Evolutionary conservation across 1,140 invertebrate genomes (phyloP).

Genomic region (Andrena cerasifolii): DNA sequence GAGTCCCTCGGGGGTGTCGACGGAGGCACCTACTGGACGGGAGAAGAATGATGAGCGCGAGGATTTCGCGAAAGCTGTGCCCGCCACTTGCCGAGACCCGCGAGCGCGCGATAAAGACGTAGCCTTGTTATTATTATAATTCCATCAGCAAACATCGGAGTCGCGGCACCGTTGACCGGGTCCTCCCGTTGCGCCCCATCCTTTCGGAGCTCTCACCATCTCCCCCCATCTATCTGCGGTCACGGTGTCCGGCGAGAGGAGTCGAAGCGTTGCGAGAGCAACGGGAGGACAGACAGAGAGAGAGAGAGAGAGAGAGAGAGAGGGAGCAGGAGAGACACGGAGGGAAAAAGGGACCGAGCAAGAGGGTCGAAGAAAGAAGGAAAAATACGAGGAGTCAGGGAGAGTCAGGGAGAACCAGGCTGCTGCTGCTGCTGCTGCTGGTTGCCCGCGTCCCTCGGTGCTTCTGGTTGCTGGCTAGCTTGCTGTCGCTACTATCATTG

Average conservation of each 20-base stretch:
- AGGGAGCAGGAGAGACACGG: neutral
- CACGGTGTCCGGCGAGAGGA: conserved; percentile 49
- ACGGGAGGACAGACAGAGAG: neutral
- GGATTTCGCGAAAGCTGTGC: no score
- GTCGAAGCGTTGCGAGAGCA: conserved; percentile 33
- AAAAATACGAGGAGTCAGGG: neutral
- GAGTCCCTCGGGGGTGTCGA: no score
- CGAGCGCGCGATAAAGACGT: no score
- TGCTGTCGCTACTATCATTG: conserved; percentile 21
- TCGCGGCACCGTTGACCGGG: conserved; percentile 31
- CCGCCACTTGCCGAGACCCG: no score
- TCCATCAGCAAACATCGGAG: conserved; percentile 60
- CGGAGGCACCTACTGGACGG: no score
- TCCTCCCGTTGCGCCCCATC: neutral
- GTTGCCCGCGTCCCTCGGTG: conserved; percentile 15
- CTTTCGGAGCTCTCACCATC: neutral
- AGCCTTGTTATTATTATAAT: conserved; percentile 22
- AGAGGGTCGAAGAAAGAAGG: neutral
- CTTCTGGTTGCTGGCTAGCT: conserved; percentile 29
- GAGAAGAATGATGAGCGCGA: no score
- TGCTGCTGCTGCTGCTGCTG: neutral
- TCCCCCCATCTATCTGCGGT: conserved; percentile 12
- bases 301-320: neutral
- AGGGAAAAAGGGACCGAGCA: conserved; percentile 22
- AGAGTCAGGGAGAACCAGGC: neutral